These are phyloP conservation scores for Pollimyrus isidori DNA, from an alignment of 2,113 vertebrate genomes.

Conservation along the genomic window DNA sequence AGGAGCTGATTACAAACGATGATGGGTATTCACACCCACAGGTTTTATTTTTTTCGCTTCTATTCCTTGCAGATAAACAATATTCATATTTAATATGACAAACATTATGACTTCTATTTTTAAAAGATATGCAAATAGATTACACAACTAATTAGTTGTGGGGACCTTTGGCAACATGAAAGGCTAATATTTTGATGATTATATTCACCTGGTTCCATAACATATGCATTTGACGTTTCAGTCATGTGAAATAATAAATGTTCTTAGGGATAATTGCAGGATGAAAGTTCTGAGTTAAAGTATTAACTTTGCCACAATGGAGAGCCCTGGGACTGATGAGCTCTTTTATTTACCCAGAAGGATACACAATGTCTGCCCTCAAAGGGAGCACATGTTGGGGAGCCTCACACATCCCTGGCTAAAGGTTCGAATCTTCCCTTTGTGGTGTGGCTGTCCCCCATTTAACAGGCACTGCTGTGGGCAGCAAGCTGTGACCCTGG, in stretches of 20 bases:
- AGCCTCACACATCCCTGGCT: not conserved
- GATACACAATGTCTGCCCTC: not conserved
- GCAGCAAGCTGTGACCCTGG: not conserved
- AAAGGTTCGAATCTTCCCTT: not conserved
- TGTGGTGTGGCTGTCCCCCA: not conserved
- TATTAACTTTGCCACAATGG: not conserved
- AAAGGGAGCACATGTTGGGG: not conserved
- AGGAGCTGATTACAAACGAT: not conserved
- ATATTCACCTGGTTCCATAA: not conserved
- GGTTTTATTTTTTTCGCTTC: not conserved
- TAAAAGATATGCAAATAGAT: not conserved
- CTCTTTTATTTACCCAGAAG: not conserved
- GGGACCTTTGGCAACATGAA: not conserved
- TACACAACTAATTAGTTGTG: not conserved
- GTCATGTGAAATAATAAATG: not conserved
- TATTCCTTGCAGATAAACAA: slow-evolving; percentile 1
- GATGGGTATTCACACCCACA: not conserved
- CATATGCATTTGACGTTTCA: not conserved
- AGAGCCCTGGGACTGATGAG: not conserved
- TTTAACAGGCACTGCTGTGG: not conserved
- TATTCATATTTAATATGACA: slow-evolving; percentile 5
- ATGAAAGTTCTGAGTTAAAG: not conserved
- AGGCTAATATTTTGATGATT: not conserved
- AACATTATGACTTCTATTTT: slow-evolving; percentile 6
- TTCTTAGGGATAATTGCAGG: not conserved